Evolutionary conservation across 2,888 invertebrate species (phyloP), one percentile per base, ranked within the genome.

Genomic region (Eupithecia tripunctaria): DNA sequence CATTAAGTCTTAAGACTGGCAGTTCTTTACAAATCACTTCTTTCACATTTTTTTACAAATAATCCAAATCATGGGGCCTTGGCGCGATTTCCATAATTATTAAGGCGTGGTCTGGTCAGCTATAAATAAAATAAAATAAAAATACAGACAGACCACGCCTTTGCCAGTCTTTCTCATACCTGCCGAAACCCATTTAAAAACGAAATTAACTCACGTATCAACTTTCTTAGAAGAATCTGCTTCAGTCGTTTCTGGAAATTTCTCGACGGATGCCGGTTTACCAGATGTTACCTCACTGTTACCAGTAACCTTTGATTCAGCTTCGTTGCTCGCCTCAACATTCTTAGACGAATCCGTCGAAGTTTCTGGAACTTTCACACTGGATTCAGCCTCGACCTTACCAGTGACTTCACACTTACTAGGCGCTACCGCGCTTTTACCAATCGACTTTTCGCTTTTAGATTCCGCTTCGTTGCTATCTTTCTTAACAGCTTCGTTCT

Each of bases 401-500:
- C 56, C 15, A 21, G 65, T 43, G 15, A 36, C 72, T 38, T 32
- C 65, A n/a, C 43, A 65, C 36, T 68, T 68, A n/a, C 36, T 12
- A 21, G 65, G 47, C 1, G 36, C 25, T 38, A 63, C 36, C 2
- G 10, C 47, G 21, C 29, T 60, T 60, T 14, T 29, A 8, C 29
- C 29, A 29, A 8, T 7, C 21, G 27, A 64, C 69, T 69, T n/a
- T 65, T 66, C 7, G 59, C 18, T 25, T 38, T 25, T 68, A 14
- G 68, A 41, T 25, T 14, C 68, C 10, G 66, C 70, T 43, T 47
- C 64, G 21, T 64, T 64, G 25, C 38, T 38, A 8, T 36, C 64
- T 64, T 38, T 59, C 67, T 64, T 70, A 7, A 14, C 60, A 25
- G 25, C 41, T 41, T 36, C 68, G 88, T 60, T 92, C 84, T 91